phyloP scores from a whole-genome alignment of 1,140 invertebrate genomes.

The Meloidogyne exigua region DNA sequence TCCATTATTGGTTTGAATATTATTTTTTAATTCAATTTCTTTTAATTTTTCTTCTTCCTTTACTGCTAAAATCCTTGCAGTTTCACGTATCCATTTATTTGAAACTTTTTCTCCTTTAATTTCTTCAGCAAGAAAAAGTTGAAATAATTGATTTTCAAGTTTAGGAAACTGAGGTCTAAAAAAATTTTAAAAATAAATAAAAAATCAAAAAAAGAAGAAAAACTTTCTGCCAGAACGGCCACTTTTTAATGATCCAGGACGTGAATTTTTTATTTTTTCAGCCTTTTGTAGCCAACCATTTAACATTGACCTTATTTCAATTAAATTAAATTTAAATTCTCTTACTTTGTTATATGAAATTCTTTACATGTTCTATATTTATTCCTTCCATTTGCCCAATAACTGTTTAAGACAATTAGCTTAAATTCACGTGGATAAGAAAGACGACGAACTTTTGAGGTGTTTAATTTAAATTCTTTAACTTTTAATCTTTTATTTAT shows the following conservation, averaged over 20 bases:
- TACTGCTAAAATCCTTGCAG: slow-evolving; percentile 40
- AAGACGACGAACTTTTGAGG: slow-evolving; percentile 34
- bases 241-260: slow-evolving; percentile 50
- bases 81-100: slow-evolving; percentile 52
- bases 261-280: slow-evolving; percentile 44
- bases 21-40: background rate
- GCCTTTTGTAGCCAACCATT: slow-evolving; percentile 53
- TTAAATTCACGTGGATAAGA: slow-evolving; percentile 55
- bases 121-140: slow-evolving; percentile 38
- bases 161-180: slow-evolving; percentile 50
- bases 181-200: background rate
- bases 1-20: slow-evolving; percentile 22
- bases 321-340: background rate
- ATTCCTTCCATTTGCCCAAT: slow-evolving; percentile 48
- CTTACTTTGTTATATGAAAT: slow-evolving; percentile 35
- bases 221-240: slow-evolving; percentile 44
- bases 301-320: slow-evolving; percentile 21
- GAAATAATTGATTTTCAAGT: slow-evolving; percentile 49
- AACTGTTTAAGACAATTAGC: slow-evolving; percentile 51
- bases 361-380: slow-evolving; percentile 54
- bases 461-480: background rate
- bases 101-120: slow-evolving; percentile 29
- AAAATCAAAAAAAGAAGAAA: background rate
- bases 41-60: slow-evolving; percentile 21
- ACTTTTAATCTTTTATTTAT: background rate